A percentile compares a stretch with the other conserved stretches of the same genome.
Conservation (phyloP, 2,797 vertebrate genomes). For the Neostethus bicornis region DNA sequence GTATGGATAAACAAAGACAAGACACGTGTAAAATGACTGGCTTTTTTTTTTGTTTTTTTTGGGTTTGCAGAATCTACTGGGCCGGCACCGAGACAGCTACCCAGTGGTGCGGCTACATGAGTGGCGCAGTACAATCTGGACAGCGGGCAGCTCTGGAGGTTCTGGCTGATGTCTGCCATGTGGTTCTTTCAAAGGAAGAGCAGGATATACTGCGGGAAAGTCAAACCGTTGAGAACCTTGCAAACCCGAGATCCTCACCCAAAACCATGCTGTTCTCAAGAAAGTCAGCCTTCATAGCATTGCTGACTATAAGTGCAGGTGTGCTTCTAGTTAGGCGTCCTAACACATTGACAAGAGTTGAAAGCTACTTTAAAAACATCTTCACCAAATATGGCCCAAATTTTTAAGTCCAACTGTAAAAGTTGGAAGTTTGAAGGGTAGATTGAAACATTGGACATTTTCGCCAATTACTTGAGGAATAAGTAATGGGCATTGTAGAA, state of each 20-base stretch:
- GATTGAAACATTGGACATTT: no score
- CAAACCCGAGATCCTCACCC: slow-evolving; percentile 4
- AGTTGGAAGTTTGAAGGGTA: no score
- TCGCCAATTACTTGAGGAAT: no score
- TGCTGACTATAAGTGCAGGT: slow-evolving; percentile 40
- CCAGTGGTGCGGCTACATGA: slow-evolving; percentile 80
- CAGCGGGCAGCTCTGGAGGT: slow-evolving; percentile 78
- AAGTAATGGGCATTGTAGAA: no score
- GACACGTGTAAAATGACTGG: no score
- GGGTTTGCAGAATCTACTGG: slow-evolving; percentile 76
- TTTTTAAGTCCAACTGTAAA: not conserved
- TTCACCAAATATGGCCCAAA: slow-evolving; percentile 3
- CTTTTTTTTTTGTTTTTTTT: no score
- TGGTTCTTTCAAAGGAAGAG: slow-evolving; percentile 61
- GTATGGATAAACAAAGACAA: no score
- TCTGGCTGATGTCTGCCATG: slow-evolving; percentile 64
- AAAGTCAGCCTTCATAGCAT: slow-evolving; percentile 32
- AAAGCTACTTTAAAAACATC: slow-evolving; percentile 13
- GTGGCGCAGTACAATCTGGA: slow-evolving; percentile 77
- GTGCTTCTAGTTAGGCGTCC: slow-evolving; percentile 44
- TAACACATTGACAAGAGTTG: slow-evolving; percentile 29
- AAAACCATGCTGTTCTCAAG: not conserved
- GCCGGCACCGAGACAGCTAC: slow-evolving; percentile 81
- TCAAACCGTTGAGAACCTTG: not conserved
- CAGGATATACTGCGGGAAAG: slow-evolving; percentile 27